Base-by-base conservation (phyloP, 2,113 vertebrate species). In the Ivindomyrus marchei region DNA sequence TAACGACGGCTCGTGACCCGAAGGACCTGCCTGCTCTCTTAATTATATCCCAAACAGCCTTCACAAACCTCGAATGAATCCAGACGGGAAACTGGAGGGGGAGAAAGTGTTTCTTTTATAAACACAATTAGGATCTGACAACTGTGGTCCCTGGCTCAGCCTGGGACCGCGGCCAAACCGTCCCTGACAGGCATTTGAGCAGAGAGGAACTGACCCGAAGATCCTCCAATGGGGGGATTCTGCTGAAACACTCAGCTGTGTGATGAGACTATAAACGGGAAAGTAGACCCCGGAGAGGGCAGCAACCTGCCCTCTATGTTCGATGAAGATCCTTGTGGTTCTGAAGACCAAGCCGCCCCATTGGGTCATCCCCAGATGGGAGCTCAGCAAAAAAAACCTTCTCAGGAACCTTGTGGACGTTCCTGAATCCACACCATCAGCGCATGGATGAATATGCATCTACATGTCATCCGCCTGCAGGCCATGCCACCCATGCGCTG, bases 121-220 rank as follows among this genome's bases (percentile, higher is more conserved):
- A 87, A 87, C 85, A 87, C 85, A 87, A 87, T 87, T 87, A 87
- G n/a, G 50, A 21, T 9, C 85, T 87, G 27, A 87, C 85, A 87
- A 87, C 21, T 87, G 49, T 31, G 85, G n/a, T 52, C 13, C 36
- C 27, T 53, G 85, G 85, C 27, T 87, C 31, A 9, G 27, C 13
- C 85, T 1, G 27, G 85, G 85, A 87, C 2, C 19, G 31, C 8
- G 17, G 47, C 85, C 85, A 87, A 87, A 53, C 27, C 50, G 7
- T 52, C 47, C 7, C 50, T 36, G n/a, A 36, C 11, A 53, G 49
- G 50, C 85, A 52, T 49, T 31, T 50, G 4, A 31, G 85, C 24
- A 87, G 50, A 53, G 24, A 56, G 47, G 31, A 19, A 53, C 85
- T 87, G 85, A 87, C 50, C 50, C 2, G 13, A 42, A 8, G 4